Percentiles rank a stretch among this genome's conserved stretches.
Evolutionary conservation across 1,140 invertebrate species (phyloP).

Genomic region (Hyphantria cunea): DNA sequence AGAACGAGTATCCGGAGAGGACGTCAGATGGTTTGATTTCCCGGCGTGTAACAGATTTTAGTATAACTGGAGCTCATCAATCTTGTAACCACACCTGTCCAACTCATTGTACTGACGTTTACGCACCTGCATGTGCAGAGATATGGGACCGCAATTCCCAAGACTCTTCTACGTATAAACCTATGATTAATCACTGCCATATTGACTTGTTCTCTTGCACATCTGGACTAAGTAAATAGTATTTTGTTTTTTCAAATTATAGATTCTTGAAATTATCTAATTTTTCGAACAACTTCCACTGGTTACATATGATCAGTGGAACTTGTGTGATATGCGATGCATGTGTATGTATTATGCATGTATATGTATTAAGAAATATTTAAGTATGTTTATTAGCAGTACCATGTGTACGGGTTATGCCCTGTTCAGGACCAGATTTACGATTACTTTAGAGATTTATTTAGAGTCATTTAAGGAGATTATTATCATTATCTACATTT

Average conservation of each 20-base stretch:
- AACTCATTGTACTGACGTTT: conserved; percentile 61
- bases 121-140: conserved; percentile 63
- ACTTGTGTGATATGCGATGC: too few relatives aligned
- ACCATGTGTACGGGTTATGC: too few relatives aligned
- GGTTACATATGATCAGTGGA: too few relatives aligned
- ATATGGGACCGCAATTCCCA: conserved; percentile 53
- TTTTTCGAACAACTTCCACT: too few relatives aligned
- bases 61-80: conserved; percentile 57
- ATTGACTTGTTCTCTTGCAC: conserved; percentile 66
- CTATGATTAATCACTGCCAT: conserved; percentile 73
- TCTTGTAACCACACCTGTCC: conserved; percentile 71
- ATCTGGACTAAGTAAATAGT: conserved; percentile 62
- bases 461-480: too few relatives aligned
- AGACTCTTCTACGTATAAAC: conserved; percentile 36
- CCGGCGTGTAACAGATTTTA: conserved; percentile 53
- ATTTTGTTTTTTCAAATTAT: background rate
- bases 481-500: too few relatives aligned
- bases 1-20: background rate
- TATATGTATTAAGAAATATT: too few relatives aligned
- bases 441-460: too few relatives aligned
- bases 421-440: too few relatives aligned
- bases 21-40: conserved; percentile 12
- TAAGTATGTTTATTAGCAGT: too few relatives aligned
- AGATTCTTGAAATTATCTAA: too few relatives aligned
- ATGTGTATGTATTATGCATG: too few relatives aligned